phyloP scores from a whole-genome alignment of 1,140 invertebrate genomes.

The Philotrypesis tridentata region DNA sequence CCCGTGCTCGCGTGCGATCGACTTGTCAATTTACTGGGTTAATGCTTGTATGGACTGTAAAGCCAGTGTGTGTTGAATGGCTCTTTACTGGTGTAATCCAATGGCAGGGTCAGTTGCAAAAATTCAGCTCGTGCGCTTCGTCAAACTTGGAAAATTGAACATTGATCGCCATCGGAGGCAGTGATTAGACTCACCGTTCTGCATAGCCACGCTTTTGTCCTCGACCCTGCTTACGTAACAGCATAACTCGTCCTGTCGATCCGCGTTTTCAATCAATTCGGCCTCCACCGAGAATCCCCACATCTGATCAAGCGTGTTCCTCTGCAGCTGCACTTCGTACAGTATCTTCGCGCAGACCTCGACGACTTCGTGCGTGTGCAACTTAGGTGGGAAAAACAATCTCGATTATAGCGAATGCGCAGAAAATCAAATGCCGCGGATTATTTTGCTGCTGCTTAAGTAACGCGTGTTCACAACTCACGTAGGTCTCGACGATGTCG shows the following conservation, averaged over 20 bases:
- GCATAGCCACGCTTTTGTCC: conserved; percentile 95
- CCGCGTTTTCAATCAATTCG: conserved; percentile 95
- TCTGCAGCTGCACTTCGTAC: conserved; percentile 95
- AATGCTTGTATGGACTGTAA: not conserved
- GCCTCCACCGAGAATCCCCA: conserved; percentile 99
- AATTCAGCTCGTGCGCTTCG: not conserved
- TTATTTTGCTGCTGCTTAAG: too few species aligned
- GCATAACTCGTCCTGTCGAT: conserved; percentile 95
- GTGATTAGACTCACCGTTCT: conserved; percentile 84
- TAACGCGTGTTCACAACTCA: conserved; percentile 78
- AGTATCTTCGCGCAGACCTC: conserved; percentile 97
- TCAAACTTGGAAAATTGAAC: not conserved
- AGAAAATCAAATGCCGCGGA: too few species aligned
- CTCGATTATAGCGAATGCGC: too few species aligned
- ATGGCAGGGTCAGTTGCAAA: too few species aligned
- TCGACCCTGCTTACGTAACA: conserved; percentile 97
- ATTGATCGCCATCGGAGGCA: not conserved
- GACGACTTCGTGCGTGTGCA: conserved; percentile 95
- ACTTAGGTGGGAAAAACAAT: too few species aligned
- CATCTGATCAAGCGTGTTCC: conserved; percentile 92
- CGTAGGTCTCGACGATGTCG: conserved; percentile 95
- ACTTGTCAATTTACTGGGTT: conserved; percentile 13
- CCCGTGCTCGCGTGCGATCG: not conserved
- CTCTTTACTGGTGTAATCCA: not conserved
- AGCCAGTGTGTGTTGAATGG: not conserved